phyloP scores from a whole-genome alignment of 1,140 invertebrate genomes.

The Hylaeus anthracinus region DNA sequence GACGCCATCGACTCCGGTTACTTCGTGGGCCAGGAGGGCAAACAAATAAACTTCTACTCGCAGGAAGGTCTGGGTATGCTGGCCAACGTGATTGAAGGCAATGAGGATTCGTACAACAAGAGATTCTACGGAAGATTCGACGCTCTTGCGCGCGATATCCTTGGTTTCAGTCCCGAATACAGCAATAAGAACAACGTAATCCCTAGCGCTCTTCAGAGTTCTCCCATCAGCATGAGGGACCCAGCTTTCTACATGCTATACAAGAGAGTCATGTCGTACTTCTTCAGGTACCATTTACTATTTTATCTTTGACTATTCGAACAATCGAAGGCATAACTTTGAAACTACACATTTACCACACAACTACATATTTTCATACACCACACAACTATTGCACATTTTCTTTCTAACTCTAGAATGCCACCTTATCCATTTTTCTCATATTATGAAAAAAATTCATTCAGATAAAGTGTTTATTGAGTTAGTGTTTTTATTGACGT shows the following conservation, averaged over 20 bases:
- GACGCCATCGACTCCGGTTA: slow-evolving; percentile 85
- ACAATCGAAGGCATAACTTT: too few species aligned
- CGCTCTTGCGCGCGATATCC: slow-evolving; percentile 70
- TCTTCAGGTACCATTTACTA: slow-evolving; percentile 73
- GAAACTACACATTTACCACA: too few species aligned
- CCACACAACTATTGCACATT: too few species aligned
- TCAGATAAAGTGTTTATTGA: too few species aligned
- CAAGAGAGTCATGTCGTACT: slow-evolving; percentile 78
- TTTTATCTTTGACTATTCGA: background rate
- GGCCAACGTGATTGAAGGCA: slow-evolving; percentile 86
- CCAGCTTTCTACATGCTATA: slow-evolving; percentile 81
- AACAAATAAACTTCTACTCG: slow-evolving; percentile 71
- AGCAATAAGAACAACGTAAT: slow-evolving; percentile 72
- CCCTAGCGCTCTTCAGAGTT: slow-evolving; percentile 73
- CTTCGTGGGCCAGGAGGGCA: slow-evolving; percentile 77
- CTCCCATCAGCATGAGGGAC: slow-evolving; percentile 78
- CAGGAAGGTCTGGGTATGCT: slow-evolving; percentile 82
- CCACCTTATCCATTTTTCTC: too few species aligned
- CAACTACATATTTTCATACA: too few species aligned
- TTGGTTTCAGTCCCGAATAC: slow-evolving; percentile 73
- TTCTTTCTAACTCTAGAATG: too few species aligned
- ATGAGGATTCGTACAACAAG: slow-evolving; percentile 84
- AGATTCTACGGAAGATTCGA: slow-evolving; percentile 83
- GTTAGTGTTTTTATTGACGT: too few species aligned
- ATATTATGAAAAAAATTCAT: too few species aligned